Base-by-base conservation (phyloP, 2,113 vertebrate species). In the Epinephelus moara region DNA sequence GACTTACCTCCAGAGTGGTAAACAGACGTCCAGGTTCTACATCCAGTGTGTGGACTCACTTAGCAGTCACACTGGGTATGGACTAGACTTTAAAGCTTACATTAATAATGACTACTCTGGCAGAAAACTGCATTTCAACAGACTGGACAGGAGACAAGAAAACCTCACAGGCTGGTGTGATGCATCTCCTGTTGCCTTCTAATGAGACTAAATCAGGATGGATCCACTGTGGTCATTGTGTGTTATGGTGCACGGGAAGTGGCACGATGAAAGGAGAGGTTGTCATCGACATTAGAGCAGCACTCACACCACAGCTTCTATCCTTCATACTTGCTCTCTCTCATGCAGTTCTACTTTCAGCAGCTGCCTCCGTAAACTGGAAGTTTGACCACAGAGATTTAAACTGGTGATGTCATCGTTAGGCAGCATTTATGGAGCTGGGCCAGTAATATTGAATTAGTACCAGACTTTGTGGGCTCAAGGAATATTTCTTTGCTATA, bases 381-480 rank as follows among this genome's bases (percentile, higher is more conserved):
- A 3, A 37, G 52, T 70, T 25, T 60, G 45, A 84, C 27, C 53
- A 66, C 37, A 59, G 14, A 77, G 45, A 53, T 21, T 49, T 57
- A 23, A 81, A 80, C 8, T 9, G 61, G 37, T 86, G 75, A 90
- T 21, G 75, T 81, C 84, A 81, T 63, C 1, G 33, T 37, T 27
- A 53, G 73, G 57, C 47, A 1, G 57, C 80, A 52, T 69, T 47
- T 25, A 21, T 78, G 88, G 71, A 71, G 3, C 17, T 11, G 17
- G 10, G 63, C 70, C 77, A 67, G 63, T 50, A 45, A 66, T 21
- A 23, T 19, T 42, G 59, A 69, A 82, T 80, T 71, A 42, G 68
- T 78, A 70, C 21, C 80, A 89, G 80, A 82, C 83, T 60, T 86
- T 66, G 77, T 40, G 78, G 62, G 37, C 33, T 88, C 11, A 9